Evolutionary conservation across 35 echinoderm and acorn worm species (phyloP).

Genomic region (Eucidaris tribuloides): DNA sequence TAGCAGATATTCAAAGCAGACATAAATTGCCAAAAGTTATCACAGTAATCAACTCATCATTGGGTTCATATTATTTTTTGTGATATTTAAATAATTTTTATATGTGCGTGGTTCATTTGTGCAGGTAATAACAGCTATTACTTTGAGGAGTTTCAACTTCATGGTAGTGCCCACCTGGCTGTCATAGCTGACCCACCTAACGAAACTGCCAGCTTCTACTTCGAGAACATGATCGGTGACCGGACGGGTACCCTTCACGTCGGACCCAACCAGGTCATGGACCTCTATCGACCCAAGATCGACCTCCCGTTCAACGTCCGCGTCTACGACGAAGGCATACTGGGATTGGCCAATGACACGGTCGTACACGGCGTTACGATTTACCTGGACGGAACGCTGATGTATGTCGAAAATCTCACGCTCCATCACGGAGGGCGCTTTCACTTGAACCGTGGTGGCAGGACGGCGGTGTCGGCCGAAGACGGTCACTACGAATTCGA

Average conservation of each 20-base stretch:
- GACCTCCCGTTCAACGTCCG: constrained; percentile 82
- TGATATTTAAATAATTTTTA: too few relatives aligned
- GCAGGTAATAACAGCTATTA: constrained; percentile 71
- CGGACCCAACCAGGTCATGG: constrained; percentile 68
- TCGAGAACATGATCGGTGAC: constrained; percentile 94
- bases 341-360: constrained; percentile 77
- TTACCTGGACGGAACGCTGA: constrained; percentile 60
- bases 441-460: constrained; percentile 64
- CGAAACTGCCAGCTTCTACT: constrained; percentile 63
- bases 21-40: too few relatives aligned
- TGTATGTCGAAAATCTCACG: constrained; percentile 52
- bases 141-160: constrained; percentile 90
- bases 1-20: too few relatives aligned
- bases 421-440: constrained; percentile 83
- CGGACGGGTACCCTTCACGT: constrained; percentile 80
- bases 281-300: constrained; percentile 55
- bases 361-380: constrained; percentile 82
- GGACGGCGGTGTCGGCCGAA: constrained; percentile 26
- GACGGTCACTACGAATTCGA: constrained; percentile 67
- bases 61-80: too few relatives aligned
- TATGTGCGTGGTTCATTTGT: too few relatives aligned
- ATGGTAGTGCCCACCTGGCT: constrained; percentile 77
- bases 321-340: constrained; percentile 65
- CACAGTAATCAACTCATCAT: too few relatives aligned
- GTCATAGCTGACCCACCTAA: constrained; percentile 46